These are phyloP conservation scores for Pantala flavescens DNA, from an alignment of 1,140 invertebrate genomes.

Conservation along the genomic window DNA sequence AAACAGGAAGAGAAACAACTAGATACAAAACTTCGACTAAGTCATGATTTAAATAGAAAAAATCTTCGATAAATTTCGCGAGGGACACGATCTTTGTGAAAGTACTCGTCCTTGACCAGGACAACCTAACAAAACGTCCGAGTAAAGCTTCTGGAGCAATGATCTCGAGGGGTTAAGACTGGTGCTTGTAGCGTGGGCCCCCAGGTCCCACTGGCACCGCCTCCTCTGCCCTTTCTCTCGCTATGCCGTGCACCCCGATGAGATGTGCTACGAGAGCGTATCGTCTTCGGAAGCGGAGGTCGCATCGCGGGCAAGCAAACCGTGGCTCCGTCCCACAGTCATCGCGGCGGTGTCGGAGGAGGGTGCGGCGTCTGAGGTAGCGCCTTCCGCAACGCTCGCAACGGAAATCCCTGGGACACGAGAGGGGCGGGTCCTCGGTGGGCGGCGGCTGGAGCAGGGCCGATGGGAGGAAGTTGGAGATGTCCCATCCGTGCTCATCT, in stretches of 20 bases:
- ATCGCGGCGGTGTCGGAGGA: slow-evolving; percentile 30
- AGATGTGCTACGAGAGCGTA: slow-evolving; percentile 25
- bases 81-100: too few species aligned
- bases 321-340: slow-evolving; percentile 30
- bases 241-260: slow-evolving; percentile 18
- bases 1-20: too few species aligned
- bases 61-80: too few species aligned
- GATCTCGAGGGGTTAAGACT: too few species aligned
- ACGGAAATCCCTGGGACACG: slow-evolving; percentile 17
- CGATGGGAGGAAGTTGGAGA: background rate
- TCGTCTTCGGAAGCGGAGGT: slow-evolving; percentile 29
- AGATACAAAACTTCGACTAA: too few species aligned
- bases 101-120: too few species aligned
- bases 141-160: too few species aligned
- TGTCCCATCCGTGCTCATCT: background rate
- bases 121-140: too few species aligned
- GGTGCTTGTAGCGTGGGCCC: background rate
- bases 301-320: slow-evolving; percentile 30
- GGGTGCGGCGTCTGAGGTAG: slow-evolving; percentile 28
- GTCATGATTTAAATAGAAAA: too few species aligned
- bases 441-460: background rate
- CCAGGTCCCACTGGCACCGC: background rate
- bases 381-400: slow-evolving; percentile 29
- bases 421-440: background rate
- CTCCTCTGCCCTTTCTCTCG: slow-evolving; percentile 14